Conservation (phyloP, 1,140 invertebrate genomes). For the Listronotus oregonensis region DNA sequence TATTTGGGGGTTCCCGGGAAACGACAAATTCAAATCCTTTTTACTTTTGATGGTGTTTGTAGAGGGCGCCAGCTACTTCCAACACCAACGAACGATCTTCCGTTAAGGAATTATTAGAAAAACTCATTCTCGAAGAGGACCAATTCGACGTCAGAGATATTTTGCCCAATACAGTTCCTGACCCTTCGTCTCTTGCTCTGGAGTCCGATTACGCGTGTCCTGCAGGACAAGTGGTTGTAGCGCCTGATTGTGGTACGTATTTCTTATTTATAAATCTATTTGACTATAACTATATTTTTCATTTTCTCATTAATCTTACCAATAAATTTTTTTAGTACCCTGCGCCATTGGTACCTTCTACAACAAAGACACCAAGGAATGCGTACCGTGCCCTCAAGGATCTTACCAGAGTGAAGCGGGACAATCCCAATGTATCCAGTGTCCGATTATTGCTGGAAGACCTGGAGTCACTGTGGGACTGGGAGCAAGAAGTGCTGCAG, state of each 20-base stretch:
- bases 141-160: slow-evolving; percentile 92
- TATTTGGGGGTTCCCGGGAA: no score
- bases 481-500: slow-evolving; percentile 83
- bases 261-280: neutral
- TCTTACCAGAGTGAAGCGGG: slow-evolving; percentile 94
- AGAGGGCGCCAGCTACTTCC: no score
- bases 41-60: no score
- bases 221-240: slow-evolving; percentile 88
- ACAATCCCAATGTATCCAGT: slow-evolving; percentile 84
- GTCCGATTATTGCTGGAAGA: slow-evolving; percentile 84
- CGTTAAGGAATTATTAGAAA: slow-evolving; percentile 81
- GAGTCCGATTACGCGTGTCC: slow-evolving; percentile 92
- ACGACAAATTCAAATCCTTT: no score
- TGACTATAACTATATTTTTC: no score
- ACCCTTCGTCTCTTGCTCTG: slow-evolving; percentile 83
- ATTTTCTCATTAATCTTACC: no score
- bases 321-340: slow-evolving; percentile 86
- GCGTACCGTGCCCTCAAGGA: slow-evolving; percentile 84
- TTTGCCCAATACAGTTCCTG: slow-evolving; percentile 90
- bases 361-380: slow-evolving; percentile 74
- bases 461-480: slow-evolving; percentile 83
- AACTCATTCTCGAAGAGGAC: slow-evolving; percentile 87
- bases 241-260: slow-evolving; percentile 82
- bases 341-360: slow-evolving; percentile 93
- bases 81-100: slow-evolving; percentile 85